Evolutionary conservation across 2,888 invertebrate genomes (phyloP).

Genomic region (Zootermopsis nevadensis): DNA sequence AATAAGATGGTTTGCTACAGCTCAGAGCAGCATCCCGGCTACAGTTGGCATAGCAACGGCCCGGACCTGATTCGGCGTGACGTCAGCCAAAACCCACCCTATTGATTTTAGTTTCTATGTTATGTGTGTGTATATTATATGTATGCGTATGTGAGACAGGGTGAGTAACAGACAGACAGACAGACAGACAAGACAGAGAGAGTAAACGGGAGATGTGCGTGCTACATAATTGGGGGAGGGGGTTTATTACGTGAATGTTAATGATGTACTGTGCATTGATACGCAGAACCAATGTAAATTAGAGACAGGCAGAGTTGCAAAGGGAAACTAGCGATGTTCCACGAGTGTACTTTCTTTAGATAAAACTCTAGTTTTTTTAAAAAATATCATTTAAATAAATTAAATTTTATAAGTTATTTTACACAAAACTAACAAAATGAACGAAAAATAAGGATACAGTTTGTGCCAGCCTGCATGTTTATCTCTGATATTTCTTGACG

Average conservation of each 20-base stretch:
- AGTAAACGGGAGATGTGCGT: conserved; percentile 19
- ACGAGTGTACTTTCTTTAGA: too few relatives aligned
- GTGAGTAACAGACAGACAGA: conserved; percentile 48
- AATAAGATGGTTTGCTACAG: conserved; percentile 40
- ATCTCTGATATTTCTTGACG: too few relatives aligned
- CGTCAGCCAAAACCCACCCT: conserved; percentile 41
- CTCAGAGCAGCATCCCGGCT: conserved; percentile 29
- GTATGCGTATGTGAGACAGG: conserved; percentile 44
- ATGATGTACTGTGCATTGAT: background rate
- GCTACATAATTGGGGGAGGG: background rate
- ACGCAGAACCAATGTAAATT: conserved; percentile 14
- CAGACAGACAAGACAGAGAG: background rate
- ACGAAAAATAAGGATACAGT: too few relatives aligned
- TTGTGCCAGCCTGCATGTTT: too few relatives aligned
- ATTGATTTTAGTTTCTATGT: conserved; percentile 42
- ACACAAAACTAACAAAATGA: too few relatives aligned
- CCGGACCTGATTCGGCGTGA: conserved; percentile 40
- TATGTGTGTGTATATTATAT: conserved; percentile 16
- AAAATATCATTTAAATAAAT: too few relatives aligned
- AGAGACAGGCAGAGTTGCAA: background rate
- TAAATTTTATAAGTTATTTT: too few relatives aligned
- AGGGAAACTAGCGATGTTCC: background rate
- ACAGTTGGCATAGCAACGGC: conserved; percentile 42
- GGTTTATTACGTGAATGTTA: conserved; percentile 26
- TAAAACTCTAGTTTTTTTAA: too few relatives aligned